phyloP scores from a whole-genome alignment of 2,113 vertebrate genomes.

The Cinclus cinclus region DNA sequence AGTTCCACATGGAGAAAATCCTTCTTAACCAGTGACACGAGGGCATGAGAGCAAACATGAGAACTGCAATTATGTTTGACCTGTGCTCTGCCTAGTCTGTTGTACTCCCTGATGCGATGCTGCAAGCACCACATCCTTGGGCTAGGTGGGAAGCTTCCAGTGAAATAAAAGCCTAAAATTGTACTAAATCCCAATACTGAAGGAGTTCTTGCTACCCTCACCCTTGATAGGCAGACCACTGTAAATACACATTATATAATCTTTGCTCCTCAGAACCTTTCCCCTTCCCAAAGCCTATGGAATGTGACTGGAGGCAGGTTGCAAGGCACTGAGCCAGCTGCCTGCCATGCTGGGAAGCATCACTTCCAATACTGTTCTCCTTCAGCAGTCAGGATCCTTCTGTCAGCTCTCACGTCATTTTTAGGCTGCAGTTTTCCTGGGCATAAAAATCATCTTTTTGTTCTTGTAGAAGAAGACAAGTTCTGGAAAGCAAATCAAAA shows the following conservation, averaged over 20 bases:
- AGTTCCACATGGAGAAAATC: not conserved
- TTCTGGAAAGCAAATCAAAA: not conserved
- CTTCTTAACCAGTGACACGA: not conserved
- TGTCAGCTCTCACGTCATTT: not conserved
- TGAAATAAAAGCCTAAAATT: not conserved
- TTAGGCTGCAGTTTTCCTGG: not conserved
- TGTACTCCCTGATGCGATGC: not conserved
- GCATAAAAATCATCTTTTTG: not conserved
- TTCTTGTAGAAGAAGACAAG: not conserved
- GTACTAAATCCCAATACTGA: not conserved
- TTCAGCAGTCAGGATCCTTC: not conserved
- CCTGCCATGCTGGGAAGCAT: not conserved
- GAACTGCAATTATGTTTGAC: not conserved
- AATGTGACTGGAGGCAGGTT: not conserved
- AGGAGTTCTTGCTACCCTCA: not conserved
- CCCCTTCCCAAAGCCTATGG: not conserved
- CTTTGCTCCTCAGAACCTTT: not conserved
- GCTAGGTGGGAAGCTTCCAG: not conserved
- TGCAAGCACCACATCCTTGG: not conserved
- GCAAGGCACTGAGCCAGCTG: not conserved
- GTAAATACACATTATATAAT: not conserved
- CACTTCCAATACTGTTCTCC: not conserved
- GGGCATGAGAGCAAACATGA: not conserved
- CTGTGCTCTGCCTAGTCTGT: not conserved
- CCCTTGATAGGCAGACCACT: not conserved